Base-by-base conservation (phyloP, 2,797 vertebrate species). In the Rhinichthys osculus region DNA sequence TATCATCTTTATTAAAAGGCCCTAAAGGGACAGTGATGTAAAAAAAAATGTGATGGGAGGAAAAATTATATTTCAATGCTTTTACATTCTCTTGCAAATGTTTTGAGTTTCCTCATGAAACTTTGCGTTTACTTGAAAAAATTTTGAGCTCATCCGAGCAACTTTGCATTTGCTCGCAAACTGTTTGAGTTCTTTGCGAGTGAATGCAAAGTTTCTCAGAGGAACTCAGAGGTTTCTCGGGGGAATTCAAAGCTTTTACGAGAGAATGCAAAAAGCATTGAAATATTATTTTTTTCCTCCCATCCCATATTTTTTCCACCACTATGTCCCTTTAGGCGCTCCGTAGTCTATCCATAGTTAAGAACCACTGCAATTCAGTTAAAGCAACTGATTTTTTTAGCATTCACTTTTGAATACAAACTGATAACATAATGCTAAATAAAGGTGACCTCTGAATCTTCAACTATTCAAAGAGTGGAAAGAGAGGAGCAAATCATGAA, bases 401-500 rank as follows among this genome's bases (percentile, higher is more conserved):
- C 21, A 10, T 35, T 33, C 30, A 7, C 19, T 66, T 47, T 33
- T 8, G 6, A 67, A 23, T 5, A 10, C 62, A 50, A 81, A 50
- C 64, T 69, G 64, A 81, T 50, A 69, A 47, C 42, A 33, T 47
- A 66, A 57, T 16, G 21, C 50, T 77, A 16, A 50, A 35, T 11
- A 14, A 35, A 81, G 50, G 78, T 81, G 78, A 81, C 78, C 78
- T 81, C 78, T 69, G 7, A 52, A 52, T 27, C 4, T 81, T 35
- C 6, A 62, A 59, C 73, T 54, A 44, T 67, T 7, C 47, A 82
- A 6, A 89, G 35, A 72, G 78, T 70, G 67, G 44, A 88, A 82
- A 85, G 67, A 79, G 74, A 85, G 91, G 87, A 90, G 96, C 95
- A 95, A 97, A 97, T 97, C 96, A 96, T 96, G 96, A 95, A 97